Base-by-base conservation (phyloP, 2,797 vertebrate species). In the Meda fulgida region DNA sequence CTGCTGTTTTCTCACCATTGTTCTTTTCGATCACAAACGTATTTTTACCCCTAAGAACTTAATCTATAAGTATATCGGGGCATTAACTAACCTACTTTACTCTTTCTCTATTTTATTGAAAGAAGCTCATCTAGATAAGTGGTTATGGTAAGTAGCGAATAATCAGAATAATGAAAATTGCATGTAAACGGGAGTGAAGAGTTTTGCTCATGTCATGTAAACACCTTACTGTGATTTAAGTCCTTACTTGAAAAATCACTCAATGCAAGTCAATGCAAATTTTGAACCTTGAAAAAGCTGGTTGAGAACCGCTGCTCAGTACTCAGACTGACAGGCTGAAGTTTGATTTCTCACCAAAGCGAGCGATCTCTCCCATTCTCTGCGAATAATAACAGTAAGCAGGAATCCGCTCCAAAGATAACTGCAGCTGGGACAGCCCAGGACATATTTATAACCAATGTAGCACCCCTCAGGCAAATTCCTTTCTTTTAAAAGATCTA, bases 401-500 rank as follows among this genome's bases (percentile, higher is more conserved):
- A 84, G 65, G 69, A 84, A 70, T 70, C 14, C 0, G 34, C 82
- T 84, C 73, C 82, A 84, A 84, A 78, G 73, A 84, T 78, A 78
- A 84, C 82, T 60, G 36, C 16, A 21, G 36, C 48, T 7, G 73
- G 63, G 72, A 34, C 72, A 77, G 63, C 72, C 43, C 82, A 46
- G 21, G 34, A 84, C 48, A 23, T 76, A 83, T 83, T 83, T 79
- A 40, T 82, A 75, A 66, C 83, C 72, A 81, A 91, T 80, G 70
- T 81, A 83, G 77, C 83, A 26, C 81, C 81, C 88, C 88, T 89
- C 87, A 73, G 84, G 90, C 85, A 88, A 85, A 91, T 91, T 89
- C 87, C 88, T 86, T 82, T 63, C 82, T 88, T 89, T 82, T 82
- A 81, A 89, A 90, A 85, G 81, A 87, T 87, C 55, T 53, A 71